A percentile compares a stretch with the other conserved stretches of the same genome.
Evolutionary conservation across 2,888 invertebrate species (phyloP).

Genomic region (Ptilodon capucinus): DNA sequence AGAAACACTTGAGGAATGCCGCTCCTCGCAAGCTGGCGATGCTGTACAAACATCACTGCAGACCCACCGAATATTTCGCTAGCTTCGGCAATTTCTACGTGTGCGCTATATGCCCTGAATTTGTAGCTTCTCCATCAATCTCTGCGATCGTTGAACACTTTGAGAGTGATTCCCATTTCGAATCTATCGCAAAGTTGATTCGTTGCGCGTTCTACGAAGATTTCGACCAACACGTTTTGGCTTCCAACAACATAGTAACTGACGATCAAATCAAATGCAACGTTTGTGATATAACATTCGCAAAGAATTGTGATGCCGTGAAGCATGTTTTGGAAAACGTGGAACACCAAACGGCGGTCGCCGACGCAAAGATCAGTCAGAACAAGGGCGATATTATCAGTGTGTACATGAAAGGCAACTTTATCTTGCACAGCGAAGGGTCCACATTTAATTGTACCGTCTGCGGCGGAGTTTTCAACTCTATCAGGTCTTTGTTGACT

Average conservation of each 20-base stretch:
- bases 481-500: constrained; percentile 61
- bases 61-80: constrained; percentile 71
- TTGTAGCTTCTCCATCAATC: constrained; percentile 66
- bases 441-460: constrained; percentile 55
- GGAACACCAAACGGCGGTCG: constrained; percentile 57
- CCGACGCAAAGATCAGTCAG: constrained; percentile 44
- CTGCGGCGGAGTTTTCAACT: constrained; percentile 63
- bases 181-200: constrained; percentile 60
- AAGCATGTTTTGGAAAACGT: constrained; percentile 57
- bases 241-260: constrained; percentile 54
- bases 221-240: constrained; percentile 45
- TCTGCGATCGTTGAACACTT: constrained; percentile 71
- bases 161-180: constrained; percentile 63
- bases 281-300: constrained; percentile 52
- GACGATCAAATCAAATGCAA: constrained; percentile 46
- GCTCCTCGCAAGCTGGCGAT: constrained; percentile 66
- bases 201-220: constrained; percentile 57
- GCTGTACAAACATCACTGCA: constrained; percentile 68
- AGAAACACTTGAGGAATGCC: constrained; percentile 73
- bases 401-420: constrained; percentile 70
- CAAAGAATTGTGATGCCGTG: constrained; percentile 48
- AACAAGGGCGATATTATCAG: constrained; percentile 71
- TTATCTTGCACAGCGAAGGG: constrained; percentile 66
- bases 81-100: constrained; percentile 75
- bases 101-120: constrained; percentile 65